Evolutionary conservation across 1,140 invertebrate species (phyloP), one percentile per base, ranked within the genome.

Genomic region (Drosophila azteca): DNA sequence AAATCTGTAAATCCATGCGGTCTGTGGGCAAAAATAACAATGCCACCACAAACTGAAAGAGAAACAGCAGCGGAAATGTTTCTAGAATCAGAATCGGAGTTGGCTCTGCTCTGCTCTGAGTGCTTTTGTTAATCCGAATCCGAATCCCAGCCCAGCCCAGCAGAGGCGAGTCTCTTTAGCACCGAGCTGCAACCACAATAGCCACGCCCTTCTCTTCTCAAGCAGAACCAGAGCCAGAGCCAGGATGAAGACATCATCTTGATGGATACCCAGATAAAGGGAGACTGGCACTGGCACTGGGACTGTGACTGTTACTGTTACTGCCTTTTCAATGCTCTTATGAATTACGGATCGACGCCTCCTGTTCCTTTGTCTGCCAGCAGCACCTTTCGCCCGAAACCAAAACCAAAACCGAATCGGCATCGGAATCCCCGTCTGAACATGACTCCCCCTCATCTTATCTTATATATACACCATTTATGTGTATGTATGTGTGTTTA

Each of bases 271-370:
- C 17, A 70, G 35, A 41, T 22, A 35, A 11, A 64, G 7, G 24
- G 64, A 54, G 52, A 59, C 51, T 26, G 24, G 24, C 4, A 24
- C 24, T 24, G 22, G 4, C 69, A 53, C 29, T 65, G 39, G 8
- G 39, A 50, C 31, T 61, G 44, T 50, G 31, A 26, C 35, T 57
- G 41, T 31, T 20, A 11, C 46, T 22, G 45, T 6, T 44, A 50
- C 67, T 81, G 82, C 74, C 83, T 82, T 88, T 71, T 87, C 74
- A 78, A 85, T 87, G 82, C 74, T 88, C 77, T 87, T 87, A 88
- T 88, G 82, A 87, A 87, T 88, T 87, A 87, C 79, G 71, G 70
- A 88, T 88, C 79, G 64, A 87, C 82, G 82, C 82, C 83, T 85
- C 49, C 60, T 61, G 59, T 49, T 85, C 49, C 57, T 53, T 60